Base-by-base conservation (phyloP, 1,140 invertebrate genomes). In the Trachymyrmex cornetzi region DNA sequence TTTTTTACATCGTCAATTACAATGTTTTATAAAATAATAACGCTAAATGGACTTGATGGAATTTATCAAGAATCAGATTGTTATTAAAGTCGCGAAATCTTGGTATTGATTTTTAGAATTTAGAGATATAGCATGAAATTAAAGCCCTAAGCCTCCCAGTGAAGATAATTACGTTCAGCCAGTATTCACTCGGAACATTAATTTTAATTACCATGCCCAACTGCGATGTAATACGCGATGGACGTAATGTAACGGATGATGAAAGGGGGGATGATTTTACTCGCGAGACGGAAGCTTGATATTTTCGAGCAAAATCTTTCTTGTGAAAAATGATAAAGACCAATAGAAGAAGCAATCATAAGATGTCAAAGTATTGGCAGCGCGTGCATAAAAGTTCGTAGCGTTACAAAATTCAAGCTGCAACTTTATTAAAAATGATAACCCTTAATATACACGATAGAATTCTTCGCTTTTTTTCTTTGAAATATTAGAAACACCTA, bases 191-290 rank as follows among this genome's bases (percentile, higher is more conserved):
- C 53, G 88, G 72, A 87, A 89, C 88, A 90, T 90, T 90, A 90
- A 90, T 90, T 90, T 89, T 89, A 89, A 90, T 90, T 90, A 89
- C 27, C 77, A 77, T 34, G 72, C 74, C 64, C 57, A 84, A 90
- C 88, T 72, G 71, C 69, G 57, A 82, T 82, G 71, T 82, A 77
- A 89, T 89, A 74, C 88, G 85, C 85, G 85, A 12, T 86, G 67
- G 71, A 79, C 81, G 85, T 79, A 84, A 79, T 61, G 66, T 89
- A 79, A 89, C 71, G 80, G 71, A 71, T 38, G 61, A 64, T 89
- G 63, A 89, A 72, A 79, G 77, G 27, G 88, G 88, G 88, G 50
- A 69, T 69, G 69, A 84, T 84, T 82, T 75, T 75, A 61, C 24
- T 11, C 19, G 19, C 38, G 38, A 34, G 24, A 50, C 55, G 55